Base-by-base conservation (phyloP, 2,888 invertebrate species). In the Imbricaverruca yamaguchii region DNA sequence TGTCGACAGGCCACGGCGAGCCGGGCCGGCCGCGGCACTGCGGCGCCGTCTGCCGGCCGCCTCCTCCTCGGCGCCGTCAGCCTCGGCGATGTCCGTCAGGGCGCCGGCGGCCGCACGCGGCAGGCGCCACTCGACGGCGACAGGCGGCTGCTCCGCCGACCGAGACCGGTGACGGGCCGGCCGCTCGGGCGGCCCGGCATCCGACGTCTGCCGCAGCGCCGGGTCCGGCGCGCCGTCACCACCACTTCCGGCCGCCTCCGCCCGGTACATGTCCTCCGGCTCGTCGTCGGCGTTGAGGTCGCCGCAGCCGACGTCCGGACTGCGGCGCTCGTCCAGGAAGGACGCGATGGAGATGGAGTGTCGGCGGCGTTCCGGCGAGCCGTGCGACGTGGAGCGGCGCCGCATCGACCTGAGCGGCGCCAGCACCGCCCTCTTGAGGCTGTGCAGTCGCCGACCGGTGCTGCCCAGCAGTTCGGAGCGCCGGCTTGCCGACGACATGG, bases 181-280 rank as follows among this genome's bases (percentile, higher is more conserved):
- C 15, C 69, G 74, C 74, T 53, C 53, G 55, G 74, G 74, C 9
- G 15, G 74, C 55, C 3, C 21, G 21, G 74, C 55, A 18, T 53
- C 74, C 74, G 74, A 11, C 65, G 74, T 9, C 13, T 21, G 3
- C 4, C 13, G 39, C 25, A 18, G 18, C 39, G 39, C 2, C 53
- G 69, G 7, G 13, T 39, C 18, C 10, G 25, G 13, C 12, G 13
- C 10, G 67, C 25, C 25, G 39, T n/a, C 39, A 39, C 8, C 39
- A 13, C 18, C 21, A n/a, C 10, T n/a, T n/a, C 7, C n/a, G 59
- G 59, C 21, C 74, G 53, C 74, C 18, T 55, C 74, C 69, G 23
- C 23, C 8, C 21, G 74, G 74, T 74, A 74, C 74, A 74, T 74
- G 74, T 74, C 74, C 74, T 74, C 74, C 18, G 55, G 53, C 74